These are phyloP conservation scores for Lepus oiostolus DNA, from an alignment of 2,797 vertebrate species.

Conservation along the genomic window DNA sequence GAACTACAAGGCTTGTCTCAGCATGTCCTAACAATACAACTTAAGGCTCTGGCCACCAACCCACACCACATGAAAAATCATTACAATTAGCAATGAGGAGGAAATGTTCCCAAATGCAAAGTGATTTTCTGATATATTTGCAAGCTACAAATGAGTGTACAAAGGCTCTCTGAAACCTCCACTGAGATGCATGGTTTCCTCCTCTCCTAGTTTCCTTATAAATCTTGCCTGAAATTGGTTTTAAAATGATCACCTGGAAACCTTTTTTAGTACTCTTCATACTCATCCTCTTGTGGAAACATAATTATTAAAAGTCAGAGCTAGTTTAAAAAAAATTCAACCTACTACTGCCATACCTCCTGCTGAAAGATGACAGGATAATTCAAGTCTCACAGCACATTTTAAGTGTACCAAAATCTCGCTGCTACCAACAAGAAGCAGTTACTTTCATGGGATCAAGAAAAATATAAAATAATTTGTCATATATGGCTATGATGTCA, in stretches of 20 bases:
- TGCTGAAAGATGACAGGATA: conserved; percentile 40
- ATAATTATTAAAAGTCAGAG: conserved; percentile 68
- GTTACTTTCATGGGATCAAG: conserved; percentile 1
- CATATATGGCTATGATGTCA: not conserved
- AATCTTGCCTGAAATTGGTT: conserved; percentile 44
- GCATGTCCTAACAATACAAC: conserved; percentile 30
- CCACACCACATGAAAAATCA: conserved; percentile 18
- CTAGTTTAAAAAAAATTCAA: conserved; percentile 10
- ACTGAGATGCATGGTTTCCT: conserved; percentile 22
- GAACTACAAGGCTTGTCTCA: not conserved
- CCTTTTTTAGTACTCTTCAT: conserved; percentile 55
- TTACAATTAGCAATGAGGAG: not conserved
- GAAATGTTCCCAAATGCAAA: not conserved
- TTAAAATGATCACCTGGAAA: conserved; percentile 46
- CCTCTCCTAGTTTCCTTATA: conserved; percentile 41
- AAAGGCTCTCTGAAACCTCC: conserved; percentile 15
- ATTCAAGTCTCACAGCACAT: conserved; percentile 31
- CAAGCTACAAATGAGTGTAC: conserved; percentile 44
- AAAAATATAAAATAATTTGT: not conserved
- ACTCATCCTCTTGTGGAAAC: conserved; percentile 48
- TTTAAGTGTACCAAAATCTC: conserved; percentile 43
- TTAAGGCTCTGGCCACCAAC: not conserved
- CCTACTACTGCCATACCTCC: not conserved
- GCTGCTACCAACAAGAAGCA: not conserved
- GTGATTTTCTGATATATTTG: conserved; percentile 18